Evolutionary conservation across 2,888 invertebrate species (phyloP), one percentile per base, ranked within the genome.

Genomic region (Fragum whitleyi): DNA sequence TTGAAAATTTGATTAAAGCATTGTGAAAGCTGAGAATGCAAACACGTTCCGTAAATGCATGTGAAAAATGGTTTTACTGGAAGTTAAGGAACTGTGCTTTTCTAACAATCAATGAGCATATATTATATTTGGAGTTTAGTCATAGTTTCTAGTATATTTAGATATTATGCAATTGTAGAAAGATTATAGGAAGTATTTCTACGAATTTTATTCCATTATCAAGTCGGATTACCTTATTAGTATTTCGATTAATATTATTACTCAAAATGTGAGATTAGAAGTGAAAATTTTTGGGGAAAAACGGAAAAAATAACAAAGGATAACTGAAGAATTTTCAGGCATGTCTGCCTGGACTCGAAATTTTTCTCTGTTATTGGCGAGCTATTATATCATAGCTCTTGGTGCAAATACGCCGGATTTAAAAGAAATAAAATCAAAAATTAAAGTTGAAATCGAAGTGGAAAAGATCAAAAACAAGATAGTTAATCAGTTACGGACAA

Each of bases 401-500:
- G 6, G 65, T 21, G 42, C 65, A 21, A 65, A 65, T 26, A 42
- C 42, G 42, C 65, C 39, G 42, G 42, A 23, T 42, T 26, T 65
- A 14, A 65, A 65, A 26, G 42, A 39, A 42, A 65, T 65, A n/a
- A 65, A 65, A 42, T 65, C 65, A 23, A 65, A 65, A 65, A 65
- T 65, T 23, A 5, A 39, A n/a, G 23, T 65, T 21, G 65, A 65
- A 42, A 65, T 65, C 19, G 65, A 65, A 36, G 65, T 65, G 2
- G 65, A 65, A 42, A 65, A 65, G n/a, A 65, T 65, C 23, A 65
- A 65, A 23, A 65, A 65, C 42, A 42, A 65, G 7, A 65, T 65
- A 6, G 36, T 65, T 19, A 36, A 42, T 14, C 32, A 42, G 23
- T 14, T 65, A 1, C 39, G 65, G 16, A 23, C 19, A 21, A 65